Base-by-base conservation (phyloP, 2,888 invertebrate genomes). In the Torymus texanus region DNA sequence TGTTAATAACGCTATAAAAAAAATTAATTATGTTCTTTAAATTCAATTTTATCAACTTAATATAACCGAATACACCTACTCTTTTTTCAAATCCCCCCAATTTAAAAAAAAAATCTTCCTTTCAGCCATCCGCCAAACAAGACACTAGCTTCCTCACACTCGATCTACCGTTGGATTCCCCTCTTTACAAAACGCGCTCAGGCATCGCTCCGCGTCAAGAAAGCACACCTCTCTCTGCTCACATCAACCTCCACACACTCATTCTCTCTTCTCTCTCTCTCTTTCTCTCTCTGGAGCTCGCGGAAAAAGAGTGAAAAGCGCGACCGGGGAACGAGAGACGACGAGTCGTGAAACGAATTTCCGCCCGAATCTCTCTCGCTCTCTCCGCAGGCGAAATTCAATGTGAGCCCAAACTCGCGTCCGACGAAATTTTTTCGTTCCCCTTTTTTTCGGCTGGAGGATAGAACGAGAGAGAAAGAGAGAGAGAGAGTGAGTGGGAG, bases 401-500 rank as follows among this genome's bases (percentile, higher is more conserved):
- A 77, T 74, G 77, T 77, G 71, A 77, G 80, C 41, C 41, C 80
- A 80, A 73, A 74, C 80, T 75, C 77, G 77, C 81, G 82, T 82
- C 82, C 82, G 82, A 72, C 77, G 82, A 75, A 83, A 83, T 82
- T 84, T 86, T 86, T 87, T 86, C 83, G 73, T 21, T 11, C 14
- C 72, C 59, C n/a, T 63, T 85, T 86, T 86, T 85, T 84, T 82
- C 82, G 81, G 79, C 21, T 5, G 41, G 68, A 14, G 24, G 55
- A 41, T 18, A 63, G 59, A 21, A 21, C 21, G 21, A 13, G 18
- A 21, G 21, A 14, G 51, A 79, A 83, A 8, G 21, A 13, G 18
- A 21, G 21, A 14, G 51, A 79, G 83, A 8, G 41, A 8, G 41
- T 8, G 41, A 41, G 41, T 8, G 8, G 10, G 41, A 41, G 41